A percentile compares a stretch with the other conserved stretches of the same genome.
phyloP scores from a whole-genome alignment of 2,113 vertebrate species.

The Peromyscus leucopus region DNA sequence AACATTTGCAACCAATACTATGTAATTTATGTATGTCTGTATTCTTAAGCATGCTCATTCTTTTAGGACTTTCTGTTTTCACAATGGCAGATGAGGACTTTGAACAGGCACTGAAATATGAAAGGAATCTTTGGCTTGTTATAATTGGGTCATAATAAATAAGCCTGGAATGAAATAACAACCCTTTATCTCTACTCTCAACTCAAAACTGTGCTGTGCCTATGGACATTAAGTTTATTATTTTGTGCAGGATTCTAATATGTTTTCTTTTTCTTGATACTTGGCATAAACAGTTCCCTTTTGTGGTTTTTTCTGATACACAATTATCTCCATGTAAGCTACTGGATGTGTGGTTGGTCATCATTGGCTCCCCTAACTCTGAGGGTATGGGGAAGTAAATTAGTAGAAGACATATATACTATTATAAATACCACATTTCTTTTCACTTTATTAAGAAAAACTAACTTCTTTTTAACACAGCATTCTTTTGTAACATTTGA shows the following conservation, averaged over 20 bases:
- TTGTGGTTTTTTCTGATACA: not conserved
- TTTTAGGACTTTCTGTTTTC: not conserved
- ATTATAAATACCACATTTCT: not conserved
- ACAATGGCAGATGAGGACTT: not conserved
- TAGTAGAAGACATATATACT: not conserved
- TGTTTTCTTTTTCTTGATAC: not conserved
- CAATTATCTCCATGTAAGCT: not conserved
- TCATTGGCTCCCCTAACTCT: not conserved
- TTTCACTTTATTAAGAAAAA: not conserved
- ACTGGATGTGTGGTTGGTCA: not conserved
- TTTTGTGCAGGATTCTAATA: not conserved
- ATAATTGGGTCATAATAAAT: not conserved
- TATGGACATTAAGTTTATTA: not conserved
- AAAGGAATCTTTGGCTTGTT: not conserved
- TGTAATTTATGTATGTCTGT: not conserved
- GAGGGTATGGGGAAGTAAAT: not conserved
- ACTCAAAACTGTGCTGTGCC: too few relatives aligned
- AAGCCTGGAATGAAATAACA: not conserved
- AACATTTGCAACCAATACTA: not conserved
- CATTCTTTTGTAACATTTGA: not conserved
- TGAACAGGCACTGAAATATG: not conserved
- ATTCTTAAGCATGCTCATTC: not conserved
- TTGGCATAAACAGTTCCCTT: not conserved
- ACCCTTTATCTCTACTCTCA: fast-evolving
- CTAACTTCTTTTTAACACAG: not conserved